Evolutionary conservation across 2,797 vertebrate species (phyloP), one percentile per base, ranked within the genome.

Genomic region (Sebastes aleutianus): DNA sequence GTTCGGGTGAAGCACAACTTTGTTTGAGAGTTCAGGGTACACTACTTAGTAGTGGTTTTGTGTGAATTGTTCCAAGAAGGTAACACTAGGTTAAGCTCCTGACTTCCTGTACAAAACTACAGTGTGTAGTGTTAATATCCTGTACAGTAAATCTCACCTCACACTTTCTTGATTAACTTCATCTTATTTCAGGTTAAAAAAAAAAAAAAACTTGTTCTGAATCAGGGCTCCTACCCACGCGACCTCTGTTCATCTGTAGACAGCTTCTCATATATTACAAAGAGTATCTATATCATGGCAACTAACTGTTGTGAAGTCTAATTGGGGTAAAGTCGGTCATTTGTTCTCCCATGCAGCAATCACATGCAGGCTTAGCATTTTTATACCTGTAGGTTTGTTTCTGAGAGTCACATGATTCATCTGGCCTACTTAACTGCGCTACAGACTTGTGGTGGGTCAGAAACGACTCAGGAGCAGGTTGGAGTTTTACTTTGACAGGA

Each of bases 1-100:
- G 89, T 92, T 89, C 24, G 54, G 92, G 92, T 90, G 92, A 94
- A 93, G 93, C 92, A 93, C 92, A 94, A 94, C 87, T 91, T 91
- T 78, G 91, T 90, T 76, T 89, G 91, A 93, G 86, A 89, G 93
- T 94, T 93, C 91, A 93, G 92, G 93, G 91, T 92, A 83, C 80
- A 36, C 86, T 70, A 87, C 88, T 82, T 31, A 10, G 88, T 87
- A 69, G 86, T 87, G 76, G 80, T 81, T 87, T 74, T 82, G 78
- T 87, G 86, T 78, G 84, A 82, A 79, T 83, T 74, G 71, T 79
- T 85, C 74, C 59, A 50, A 80, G 83, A 84, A 68, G 87, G 80
- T 67, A 67, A 75, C 75, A 77, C 79, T 69, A 73, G 85, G 80
- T 89, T 59, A 82, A 87, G 82, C 89, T 89, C 86, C 92, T 82